phyloP scores from a whole-genome alignment of 2,888 invertebrate species.

The Cabera pusaria region DNA sequence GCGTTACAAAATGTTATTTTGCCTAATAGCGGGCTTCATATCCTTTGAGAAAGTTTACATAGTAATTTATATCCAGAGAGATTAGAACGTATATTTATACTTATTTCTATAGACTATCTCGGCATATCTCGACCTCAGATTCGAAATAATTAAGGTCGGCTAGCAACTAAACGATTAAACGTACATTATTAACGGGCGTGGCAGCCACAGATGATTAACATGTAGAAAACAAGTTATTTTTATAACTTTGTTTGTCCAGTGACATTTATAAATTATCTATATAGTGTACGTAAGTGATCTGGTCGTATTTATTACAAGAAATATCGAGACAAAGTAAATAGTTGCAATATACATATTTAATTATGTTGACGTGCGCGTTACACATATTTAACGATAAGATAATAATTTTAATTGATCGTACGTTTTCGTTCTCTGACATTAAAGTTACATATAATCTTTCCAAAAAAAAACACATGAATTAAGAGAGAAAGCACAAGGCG shows the following conservation, averaged over 20 bases:
- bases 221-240: constrained; percentile 43
- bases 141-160: constrained; percentile 1
- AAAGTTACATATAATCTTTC: no score
- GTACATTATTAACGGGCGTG: constrained; percentile 20
- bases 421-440: no score
- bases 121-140: constrained; percentile 8
- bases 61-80: no score
- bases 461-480: no score
- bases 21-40: no score
- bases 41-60: no score
- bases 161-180: constrained; percentile 8
- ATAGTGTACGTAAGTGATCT: constrained; percentile 36
- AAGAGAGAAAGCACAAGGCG: no score
- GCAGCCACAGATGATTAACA: constrained; percentile 34
- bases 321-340: constrained; percentile 29
- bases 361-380: not conserved
- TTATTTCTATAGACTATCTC: no score
- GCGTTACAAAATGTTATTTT: constrained; percentile 3
- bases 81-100: no score
- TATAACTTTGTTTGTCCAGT: constrained; percentile 46
- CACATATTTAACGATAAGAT: no score
- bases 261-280: constrained; percentile 39
- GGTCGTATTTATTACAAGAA: constrained; percentile 32
- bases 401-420: no score
- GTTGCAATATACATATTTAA: constrained; percentile 1